Evolutionary conservation across 2,797 vertebrate genomes (phyloP).

Genomic region (Pempheris klunzingeri): DNA sequence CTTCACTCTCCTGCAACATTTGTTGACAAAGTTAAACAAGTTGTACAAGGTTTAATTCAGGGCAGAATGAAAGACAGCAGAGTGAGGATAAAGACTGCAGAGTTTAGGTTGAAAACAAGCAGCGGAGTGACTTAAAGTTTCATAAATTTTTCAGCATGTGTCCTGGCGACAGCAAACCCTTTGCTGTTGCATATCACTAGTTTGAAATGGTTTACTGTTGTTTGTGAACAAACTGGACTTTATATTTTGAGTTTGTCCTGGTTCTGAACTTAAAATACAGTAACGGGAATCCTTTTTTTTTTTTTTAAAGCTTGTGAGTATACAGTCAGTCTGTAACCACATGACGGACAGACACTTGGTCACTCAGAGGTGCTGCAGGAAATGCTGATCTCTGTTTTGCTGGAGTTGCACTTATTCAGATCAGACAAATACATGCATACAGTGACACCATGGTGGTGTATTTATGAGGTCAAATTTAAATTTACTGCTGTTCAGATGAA

Average conservation of each 20-base stretch:
- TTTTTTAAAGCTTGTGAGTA: not conserved
- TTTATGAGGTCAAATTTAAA: conserved; percentile 1
- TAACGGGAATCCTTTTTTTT: not conserved
- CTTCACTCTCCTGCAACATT: conserved; percentile 38
- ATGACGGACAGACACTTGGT: conserved; percentile 66
- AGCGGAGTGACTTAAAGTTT: not conserved
- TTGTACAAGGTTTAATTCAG: no score
- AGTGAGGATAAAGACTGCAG: not conserved
- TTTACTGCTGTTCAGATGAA: not conserved
- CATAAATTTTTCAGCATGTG: not conserved
- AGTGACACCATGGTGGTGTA: not conserved
- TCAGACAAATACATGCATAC: not conserved
- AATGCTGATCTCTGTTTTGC: conserved; percentile 33
- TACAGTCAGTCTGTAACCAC: conserved; percentile 4
- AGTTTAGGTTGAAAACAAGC: not conserved
- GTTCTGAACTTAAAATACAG: not conserved
- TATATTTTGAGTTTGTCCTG: not conserved
- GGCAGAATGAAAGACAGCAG: no score
- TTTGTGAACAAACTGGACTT: not conserved
- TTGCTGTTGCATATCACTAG: not conserved
- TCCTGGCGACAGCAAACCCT: not conserved
- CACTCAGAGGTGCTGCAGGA: conserved; percentile 22
- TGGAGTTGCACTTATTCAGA: conserved; percentile 8
- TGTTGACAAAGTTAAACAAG: conserved; percentile 16
- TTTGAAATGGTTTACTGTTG: not conserved